Evolutionary conservation across 2,888 invertebrate genomes (phyloP).

Genomic region (Papilio protenor): DNA sequence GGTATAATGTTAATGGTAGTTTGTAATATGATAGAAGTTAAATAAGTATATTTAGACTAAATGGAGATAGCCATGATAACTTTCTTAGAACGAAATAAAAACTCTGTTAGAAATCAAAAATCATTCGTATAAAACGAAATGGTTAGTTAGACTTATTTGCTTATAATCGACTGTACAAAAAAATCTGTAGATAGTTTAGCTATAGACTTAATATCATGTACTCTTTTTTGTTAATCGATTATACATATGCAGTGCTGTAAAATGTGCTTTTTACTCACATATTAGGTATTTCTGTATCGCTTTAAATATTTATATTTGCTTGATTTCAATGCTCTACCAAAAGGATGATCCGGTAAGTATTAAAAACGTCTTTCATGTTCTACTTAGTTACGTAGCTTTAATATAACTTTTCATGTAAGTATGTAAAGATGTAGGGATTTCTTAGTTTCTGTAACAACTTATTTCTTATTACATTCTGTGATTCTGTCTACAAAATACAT

Average conservation of each 20-base stretch:
- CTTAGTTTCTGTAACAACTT: not conserved
- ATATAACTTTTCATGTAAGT: not conserved
- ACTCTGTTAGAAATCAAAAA: not conserved
- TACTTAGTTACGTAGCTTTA: not conserved
- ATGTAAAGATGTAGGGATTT: not conserved
- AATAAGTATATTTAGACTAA: not conserved
- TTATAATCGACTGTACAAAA: not conserved
- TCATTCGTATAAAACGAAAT: not conserved
- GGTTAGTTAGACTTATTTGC: not conserved
- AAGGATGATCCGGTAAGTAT: constrained; percentile 73
- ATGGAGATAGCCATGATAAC: not conserved
- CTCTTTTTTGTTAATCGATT: not conserved
- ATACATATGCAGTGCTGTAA: not conserved
- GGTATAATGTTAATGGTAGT: too few species aligned
- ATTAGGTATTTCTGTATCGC: not conserved
- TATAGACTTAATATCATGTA: too few species aligned
- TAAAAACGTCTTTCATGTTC: not conserved
- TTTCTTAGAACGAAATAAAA: not conserved
- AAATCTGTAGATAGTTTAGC: too few species aligned
- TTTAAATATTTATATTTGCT: constrained; percentile 36
- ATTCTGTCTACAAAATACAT: too few species aligned
- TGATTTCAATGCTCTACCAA: constrained; percentile 45
- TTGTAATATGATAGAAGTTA: not conserved
- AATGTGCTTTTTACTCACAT: not conserved
- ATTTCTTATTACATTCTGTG: not conserved